Evolutionary conservation across 1,140 invertebrate genomes (phyloP).

Genomic region (Heliconius hewitsoni): DNA sequence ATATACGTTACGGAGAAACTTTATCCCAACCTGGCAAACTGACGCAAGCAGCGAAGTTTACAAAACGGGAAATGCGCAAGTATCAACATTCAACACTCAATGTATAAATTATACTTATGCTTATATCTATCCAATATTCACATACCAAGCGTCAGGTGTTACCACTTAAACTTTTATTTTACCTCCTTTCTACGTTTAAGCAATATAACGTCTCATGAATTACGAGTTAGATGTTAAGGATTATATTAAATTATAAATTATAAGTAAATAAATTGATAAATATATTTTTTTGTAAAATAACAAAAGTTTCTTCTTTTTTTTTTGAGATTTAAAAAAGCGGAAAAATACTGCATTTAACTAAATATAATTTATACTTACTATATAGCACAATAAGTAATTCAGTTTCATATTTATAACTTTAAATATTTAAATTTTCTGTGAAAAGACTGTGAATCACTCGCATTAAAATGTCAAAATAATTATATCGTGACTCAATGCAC

Average conservation of each 20-base stretch:
- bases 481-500: no score
- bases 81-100: slow-evolving; percentile 26
- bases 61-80: slow-evolving; percentile 34
- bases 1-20: slow-evolving; percentile 12
- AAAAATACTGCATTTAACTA: no score
- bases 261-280: no score
- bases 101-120: slow-evolving; percentile 8
- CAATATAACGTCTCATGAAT: neutral
- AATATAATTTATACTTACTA: no score
- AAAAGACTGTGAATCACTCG: no score
- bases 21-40: slow-evolving; percentile 15
- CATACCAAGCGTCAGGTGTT: slow-evolving; percentile 13
- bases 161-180: neutral
- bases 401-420: no score
- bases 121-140: slow-evolving; percentile 9
- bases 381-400: no score
- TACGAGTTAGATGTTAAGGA: neutral
- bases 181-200: neutral
- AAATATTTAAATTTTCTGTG: no score
- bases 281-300: no score
- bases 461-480: no score
- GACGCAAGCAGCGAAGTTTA: slow-evolving; percentile 28
- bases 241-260: neutral
- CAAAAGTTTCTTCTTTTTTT: no score
- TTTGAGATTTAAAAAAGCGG: no score